Conservation (phyloP, 2,888 invertebrate species). For the Plagodis pulveraria region DNA sequence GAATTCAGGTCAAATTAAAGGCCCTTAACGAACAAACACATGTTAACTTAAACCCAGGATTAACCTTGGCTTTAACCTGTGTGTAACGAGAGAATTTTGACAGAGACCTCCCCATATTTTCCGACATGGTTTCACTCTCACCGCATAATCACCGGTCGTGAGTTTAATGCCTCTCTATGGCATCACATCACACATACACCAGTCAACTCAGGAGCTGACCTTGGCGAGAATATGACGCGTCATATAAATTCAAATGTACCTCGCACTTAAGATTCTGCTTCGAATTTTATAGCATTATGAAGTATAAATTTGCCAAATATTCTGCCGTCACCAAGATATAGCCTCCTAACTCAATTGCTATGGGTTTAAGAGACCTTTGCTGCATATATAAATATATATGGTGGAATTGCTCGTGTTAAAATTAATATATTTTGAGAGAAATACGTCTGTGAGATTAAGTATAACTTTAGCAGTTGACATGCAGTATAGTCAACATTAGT, state of each 20-base stretch:
- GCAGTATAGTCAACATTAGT: too few relatives aligned
- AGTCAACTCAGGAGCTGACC: slow-evolving; percentile 10
- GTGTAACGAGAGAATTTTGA: slow-evolving; percentile 15
- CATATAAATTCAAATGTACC: slow-evolving; percentile 5
- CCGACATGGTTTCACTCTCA: slow-evolving; percentile 29
- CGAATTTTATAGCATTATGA: not conserved
- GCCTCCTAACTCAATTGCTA: too few relatives aligned
- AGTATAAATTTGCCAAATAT: too few relatives aligned
- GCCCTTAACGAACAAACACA: too few relatives aligned
- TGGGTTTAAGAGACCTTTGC: too few relatives aligned
- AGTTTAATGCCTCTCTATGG: slow-evolving; percentile 23
- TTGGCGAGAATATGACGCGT: slow-evolving; percentile 8
- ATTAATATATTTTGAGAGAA: too few relatives aligned
- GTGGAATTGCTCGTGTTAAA: too few relatives aligned
- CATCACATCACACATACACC: slow-evolving; percentile 1
- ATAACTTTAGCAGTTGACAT: too few relatives aligned
- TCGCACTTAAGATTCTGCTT: not conserved
- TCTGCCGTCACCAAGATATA: too few relatives aligned
- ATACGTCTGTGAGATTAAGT: too few relatives aligned
- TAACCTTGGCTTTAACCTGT: slow-evolving; percentile 10
- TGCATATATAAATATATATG: too few relatives aligned
- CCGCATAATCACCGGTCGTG: slow-evolving; percentile 31
- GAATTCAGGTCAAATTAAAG: too few relatives aligned
- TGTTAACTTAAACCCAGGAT: slow-evolving; percentile 10
- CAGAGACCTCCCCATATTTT: slow-evolving; percentile 12